Percentiles rank a stretch among this genome's conserved stretches.
These are phyloP conservation scores for Lepus timidus DNA, from an alignment of 2,113 vertebrate genomes.

Conservation along the genomic window DNA sequence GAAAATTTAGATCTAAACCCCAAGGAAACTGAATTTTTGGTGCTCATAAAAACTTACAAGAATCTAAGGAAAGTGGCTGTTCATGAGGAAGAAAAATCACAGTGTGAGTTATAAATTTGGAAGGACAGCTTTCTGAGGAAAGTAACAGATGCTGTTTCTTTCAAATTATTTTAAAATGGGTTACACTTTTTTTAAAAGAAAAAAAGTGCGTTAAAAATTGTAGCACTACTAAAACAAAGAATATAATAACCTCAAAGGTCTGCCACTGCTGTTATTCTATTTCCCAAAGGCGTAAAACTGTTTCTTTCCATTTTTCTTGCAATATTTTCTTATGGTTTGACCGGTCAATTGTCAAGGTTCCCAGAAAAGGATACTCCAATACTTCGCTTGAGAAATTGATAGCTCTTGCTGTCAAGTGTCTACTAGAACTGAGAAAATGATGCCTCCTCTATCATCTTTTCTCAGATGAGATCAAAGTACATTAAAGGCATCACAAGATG, in stretches of 20 bases:
- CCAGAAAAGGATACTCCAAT: conserved; percentile 56
- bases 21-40: conserved; percentile 36
- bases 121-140: conserved; percentile 72
- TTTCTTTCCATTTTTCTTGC: conserved; percentile 72
- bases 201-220: conserved; percentile 70
- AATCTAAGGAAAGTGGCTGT: conserved; percentile 55
- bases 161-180: conserved; percentile 79
- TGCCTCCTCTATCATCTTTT: conserved; percentile 17
- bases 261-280: conserved; percentile 57
- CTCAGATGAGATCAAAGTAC: conserved; percentile 68
- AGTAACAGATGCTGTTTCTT: conserved; percentile 79
- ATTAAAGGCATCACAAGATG: conserved; percentile 48
- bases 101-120: conserved; percentile 67
- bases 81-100: conserved; percentile 52
- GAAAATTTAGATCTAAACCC: background rate
- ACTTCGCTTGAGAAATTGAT: conserved; percentile 68
- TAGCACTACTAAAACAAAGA: conserved; percentile 77
- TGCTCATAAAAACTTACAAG: conserved; percentile 46
- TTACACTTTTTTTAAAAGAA: conserved; percentile 52
- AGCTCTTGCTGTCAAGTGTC: conserved; percentile 64
- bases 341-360: conserved; percentile 70
- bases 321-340: conserved; percentile 75
- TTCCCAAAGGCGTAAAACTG: conserved; percentile 67
- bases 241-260: conserved; percentile 68
- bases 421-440: conserved; percentile 36